Conservation (phyloP, 2,113 vertebrate species). For the Sclerurus mexicanus region DNA sequence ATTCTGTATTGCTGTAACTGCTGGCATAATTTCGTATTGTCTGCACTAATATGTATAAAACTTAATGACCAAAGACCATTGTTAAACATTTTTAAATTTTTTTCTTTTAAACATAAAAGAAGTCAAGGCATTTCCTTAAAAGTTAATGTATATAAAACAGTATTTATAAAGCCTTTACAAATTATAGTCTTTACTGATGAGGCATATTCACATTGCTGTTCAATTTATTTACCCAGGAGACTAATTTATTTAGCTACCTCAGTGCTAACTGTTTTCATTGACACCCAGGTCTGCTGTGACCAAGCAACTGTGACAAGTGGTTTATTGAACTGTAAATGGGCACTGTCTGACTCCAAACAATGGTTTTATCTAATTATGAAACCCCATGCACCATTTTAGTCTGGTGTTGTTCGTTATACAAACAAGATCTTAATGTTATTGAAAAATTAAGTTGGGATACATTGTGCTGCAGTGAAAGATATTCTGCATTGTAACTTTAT, state of each 20-base stretch:
- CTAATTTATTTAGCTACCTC: slow-evolving; percentile 84
- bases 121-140: slow-evolving; percentile 56
- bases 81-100: not conserved
- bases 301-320: slow-evolving; percentile 86
- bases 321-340: slow-evolving; percentile 84
- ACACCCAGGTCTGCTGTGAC: slow-evolving; percentile 79
- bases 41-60: not conserved
- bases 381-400: slow-evolving; percentile 47
- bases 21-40: not conserved
- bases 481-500: not conserved
- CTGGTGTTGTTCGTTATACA: slow-evolving; percentile 33
- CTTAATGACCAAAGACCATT: not conserved
- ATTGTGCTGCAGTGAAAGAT: not conserved
- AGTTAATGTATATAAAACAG: slow-evolving; percentile 46
- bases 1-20: not conserved
- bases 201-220: slow-evolving; percentile 71
- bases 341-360: slow-evolving; percentile 78
- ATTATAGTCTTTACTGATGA: slow-evolving; percentile 76
- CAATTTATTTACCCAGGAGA: slow-evolving; percentile 84
- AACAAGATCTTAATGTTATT: slow-evolving; percentile 37
- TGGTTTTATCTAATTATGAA: slow-evolving; percentile 82
- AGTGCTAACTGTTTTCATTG: slow-evolving; percentile 79
- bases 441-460: slow-evolving; percentile 13
- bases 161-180: slow-evolving; percentile 73
- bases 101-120: not conserved